phyloP scores from a whole-genome alignment of 2,113 vertebrate genomes.

The Arizona elegans region DNA sequence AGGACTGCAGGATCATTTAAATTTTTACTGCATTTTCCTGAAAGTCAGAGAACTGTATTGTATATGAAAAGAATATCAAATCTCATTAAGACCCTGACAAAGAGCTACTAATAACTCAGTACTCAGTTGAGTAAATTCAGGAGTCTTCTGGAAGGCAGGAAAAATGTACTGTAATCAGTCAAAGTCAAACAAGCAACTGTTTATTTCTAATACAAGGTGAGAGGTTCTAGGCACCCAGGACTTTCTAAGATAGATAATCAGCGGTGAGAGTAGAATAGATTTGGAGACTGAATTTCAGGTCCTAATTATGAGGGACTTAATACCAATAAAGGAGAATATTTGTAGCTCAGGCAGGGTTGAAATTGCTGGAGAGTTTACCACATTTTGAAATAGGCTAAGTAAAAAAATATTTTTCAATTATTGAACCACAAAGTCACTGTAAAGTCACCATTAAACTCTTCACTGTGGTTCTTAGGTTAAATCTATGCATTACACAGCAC shows the following conservation, averaged over 20 bases:
- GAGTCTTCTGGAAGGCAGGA: not conserved
- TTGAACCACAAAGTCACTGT: not conserved
- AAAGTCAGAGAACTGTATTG: slow-evolving; percentile 16
- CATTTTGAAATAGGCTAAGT: not conserved
- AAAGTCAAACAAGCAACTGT: not conserved
- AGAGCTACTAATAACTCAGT: not conserved
- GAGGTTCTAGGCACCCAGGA: not conserved
- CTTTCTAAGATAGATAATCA: not conserved
- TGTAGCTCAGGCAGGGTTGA: too few relatives aligned
- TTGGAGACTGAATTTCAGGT: not conserved
- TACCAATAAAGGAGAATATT: too few relatives aligned
- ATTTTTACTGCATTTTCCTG: slow-evolving; percentile 34
- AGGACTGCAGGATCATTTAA: slow-evolving; percentile 42
- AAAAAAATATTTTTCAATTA: not conserved
- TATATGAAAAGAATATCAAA: not conserved
- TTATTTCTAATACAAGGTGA: not conserved
- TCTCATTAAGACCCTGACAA: slow-evolving; percentile 3
- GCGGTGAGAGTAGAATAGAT: not conserved
- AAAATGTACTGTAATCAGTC: not conserved
- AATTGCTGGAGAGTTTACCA: not conserved
- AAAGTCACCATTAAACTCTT: not conserved
- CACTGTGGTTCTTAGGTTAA: not conserved
- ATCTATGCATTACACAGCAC: not conserved
- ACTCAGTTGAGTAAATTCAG: not conserved
- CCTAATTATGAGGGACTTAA: too few relatives aligned